These are phyloP conservation scores for Drosophila varians DNA, from an alignment of 1,140 invertebrate species.

Conservation along the genomic window DNA sequence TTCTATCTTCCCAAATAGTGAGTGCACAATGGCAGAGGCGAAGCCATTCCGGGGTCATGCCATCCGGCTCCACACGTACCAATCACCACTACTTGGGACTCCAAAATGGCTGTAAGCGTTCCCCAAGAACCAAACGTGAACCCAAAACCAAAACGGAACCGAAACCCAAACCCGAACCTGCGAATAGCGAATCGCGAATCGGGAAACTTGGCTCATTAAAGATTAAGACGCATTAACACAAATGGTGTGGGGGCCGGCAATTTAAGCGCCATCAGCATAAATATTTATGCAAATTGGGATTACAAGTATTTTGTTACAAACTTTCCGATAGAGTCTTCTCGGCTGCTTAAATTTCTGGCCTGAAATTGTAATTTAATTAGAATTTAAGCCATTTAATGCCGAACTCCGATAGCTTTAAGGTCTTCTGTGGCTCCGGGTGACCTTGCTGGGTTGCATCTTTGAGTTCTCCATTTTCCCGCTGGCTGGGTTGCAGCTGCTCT, in stretches of 20 bases:
- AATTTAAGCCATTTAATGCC: constrained; percentile 42
- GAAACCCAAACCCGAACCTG: constrained; percentile 37
- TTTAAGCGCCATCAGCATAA: constrained; percentile 75
- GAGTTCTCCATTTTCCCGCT: constrained; percentile 27
- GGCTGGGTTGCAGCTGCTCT: constrained; percentile 40
- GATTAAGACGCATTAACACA: constrained; percentile 79
- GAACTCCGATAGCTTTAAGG: constrained; percentile 36
- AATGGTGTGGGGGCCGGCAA: constrained; percentile 50
- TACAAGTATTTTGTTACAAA: constrained; percentile 69
- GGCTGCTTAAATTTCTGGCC: not conserved
- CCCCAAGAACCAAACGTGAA: not conserved
- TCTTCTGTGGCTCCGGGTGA: constrained; percentile 9
- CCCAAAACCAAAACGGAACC: constrained; percentile 2
- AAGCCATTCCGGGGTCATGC: constrained; percentile 31
- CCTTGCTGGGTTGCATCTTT: constrained; percentile 64
- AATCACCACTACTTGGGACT: constrained; percentile 13
- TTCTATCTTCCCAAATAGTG: constrained; percentile 40
- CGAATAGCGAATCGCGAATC: constrained; percentile 64
- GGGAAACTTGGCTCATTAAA: constrained; percentile 81
- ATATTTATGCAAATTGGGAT: constrained; percentile 82
- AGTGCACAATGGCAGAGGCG: constrained; percentile 64
- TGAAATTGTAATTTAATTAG: constrained; percentile 71
- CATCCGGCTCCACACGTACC: constrained; percentile 48
- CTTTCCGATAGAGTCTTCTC: constrained; percentile 17
- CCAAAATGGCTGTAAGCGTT: constrained; percentile 1